Evolutionary conservation across 53 echinoderm and acorn worm species (phyloP), one percentile per base, ranked within the genome.

Genomic region (Paracentrotus lividus): DNA sequence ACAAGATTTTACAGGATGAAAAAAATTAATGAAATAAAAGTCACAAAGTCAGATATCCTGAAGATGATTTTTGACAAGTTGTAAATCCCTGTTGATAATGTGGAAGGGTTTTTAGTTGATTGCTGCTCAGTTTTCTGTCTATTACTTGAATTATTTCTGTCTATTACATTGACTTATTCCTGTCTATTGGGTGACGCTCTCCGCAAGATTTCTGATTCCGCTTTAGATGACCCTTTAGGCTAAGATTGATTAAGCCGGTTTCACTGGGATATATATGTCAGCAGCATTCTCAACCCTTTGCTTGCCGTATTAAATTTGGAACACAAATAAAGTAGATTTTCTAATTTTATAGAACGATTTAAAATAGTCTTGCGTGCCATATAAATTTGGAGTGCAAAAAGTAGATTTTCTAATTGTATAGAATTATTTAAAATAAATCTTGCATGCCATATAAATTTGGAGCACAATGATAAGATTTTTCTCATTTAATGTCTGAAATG

Each of bases 1-100:
- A 72, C 12, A 72, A 38, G 5, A 2, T 18, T 38, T 15, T 5
- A 13, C 34, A 14, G 0, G 72, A 40, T 32, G 32, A 40, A 2
- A 2, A 85, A 84, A 0, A 51, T n/a, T n/a, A n/a, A n/a, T 14
- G 27, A 29, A 84, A 31, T 51, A 49, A 84, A 55, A 49, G 85
- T 84, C 85, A n/a, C 13, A 45, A 45, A 45, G 29, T 47, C 49
- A 85, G 85, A 85, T 51, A 85, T 15, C 9, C 54, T 15, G 85
- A 23, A 52, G 88, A 88, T 88, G 59, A 88, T 56, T 57, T 88
- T 57, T 88, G 88, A 88, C 88, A 88, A 88, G 24, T 88, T 32
- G 32, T 33, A 52, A 56, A 88, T 52, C 88, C 88, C 88, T 56
- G 44, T 88, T 88, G 88, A 88, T 88, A 53, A 57, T 85, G 26